Conservation (phyloP, 1,140 invertebrate genomes). For the Aricia agestis region DNA sequence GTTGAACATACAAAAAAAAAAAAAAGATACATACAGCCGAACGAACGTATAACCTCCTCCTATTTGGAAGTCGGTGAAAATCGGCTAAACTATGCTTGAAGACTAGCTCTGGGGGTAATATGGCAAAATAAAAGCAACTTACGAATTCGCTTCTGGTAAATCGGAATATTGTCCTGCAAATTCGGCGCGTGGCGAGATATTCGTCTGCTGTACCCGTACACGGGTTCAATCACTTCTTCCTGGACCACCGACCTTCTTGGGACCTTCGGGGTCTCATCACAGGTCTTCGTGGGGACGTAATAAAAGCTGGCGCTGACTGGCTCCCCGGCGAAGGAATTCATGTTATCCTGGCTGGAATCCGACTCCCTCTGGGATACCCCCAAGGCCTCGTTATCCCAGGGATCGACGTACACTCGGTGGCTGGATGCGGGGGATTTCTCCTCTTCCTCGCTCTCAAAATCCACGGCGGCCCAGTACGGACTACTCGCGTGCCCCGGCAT, state of each 20-base stretch:
- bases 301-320: constrained; percentile 76
- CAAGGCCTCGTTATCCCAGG: constrained; percentile 85
- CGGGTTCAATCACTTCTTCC: constrained; percentile 48
- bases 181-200: constrained; percentile 44
- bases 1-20: too few species aligned
- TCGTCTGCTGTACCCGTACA: constrained; percentile 55
- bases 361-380: constrained; percentile 78
- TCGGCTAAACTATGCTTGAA: too few species aligned
- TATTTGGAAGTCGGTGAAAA: too few species aligned
- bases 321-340: constrained; percentile 69
- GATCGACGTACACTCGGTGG: constrained; percentile 80
- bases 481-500: constrained; percentile 67
- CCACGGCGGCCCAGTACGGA: constrained; percentile 76
- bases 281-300: constrained; percentile 74
- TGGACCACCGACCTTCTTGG: constrained; percentile 45
- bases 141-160: constrained; percentile 53
- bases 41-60: too few species aligned
- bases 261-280: constrained; percentile 57
- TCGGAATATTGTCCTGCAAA: constrained; percentile 47
- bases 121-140: constrained; percentile 32
- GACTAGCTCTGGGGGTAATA: too few species aligned
- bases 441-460: constrained; percentile 76
- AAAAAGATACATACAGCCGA: too few species aligned
- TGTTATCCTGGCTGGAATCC: constrained; percentile 70
- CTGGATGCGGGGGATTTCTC: constrained; percentile 46